Evolutionary conservation across 2,888 invertebrate genomes (phyloP).

Genomic region (Odontothrips loti): DNA sequence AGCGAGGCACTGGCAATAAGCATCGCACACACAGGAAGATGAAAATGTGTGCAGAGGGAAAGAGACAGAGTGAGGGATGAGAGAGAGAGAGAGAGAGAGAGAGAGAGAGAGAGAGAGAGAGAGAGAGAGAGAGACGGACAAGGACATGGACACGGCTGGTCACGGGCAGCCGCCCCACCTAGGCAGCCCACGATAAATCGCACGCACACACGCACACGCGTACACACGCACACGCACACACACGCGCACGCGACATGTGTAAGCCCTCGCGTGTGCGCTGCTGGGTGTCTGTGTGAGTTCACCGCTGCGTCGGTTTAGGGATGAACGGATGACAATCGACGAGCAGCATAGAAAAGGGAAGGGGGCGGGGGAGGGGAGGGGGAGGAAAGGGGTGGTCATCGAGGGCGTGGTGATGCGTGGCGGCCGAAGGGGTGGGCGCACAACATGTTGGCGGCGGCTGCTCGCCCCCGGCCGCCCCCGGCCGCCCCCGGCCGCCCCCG

Average conservation of each 20-base stretch:
- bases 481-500: too few species aligned
- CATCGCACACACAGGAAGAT: too few species aligned
- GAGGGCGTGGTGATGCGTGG: background rate
- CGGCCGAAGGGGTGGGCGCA: background rate
- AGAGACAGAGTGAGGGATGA: background rate
- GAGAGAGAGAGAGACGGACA: background rate
- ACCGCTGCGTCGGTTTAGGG: background rate
- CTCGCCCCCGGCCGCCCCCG: too few species aligned
- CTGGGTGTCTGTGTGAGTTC: too few species aligned
- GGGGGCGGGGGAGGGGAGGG: background rate
- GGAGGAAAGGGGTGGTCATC: background rate
- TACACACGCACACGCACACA: too few species aligned
- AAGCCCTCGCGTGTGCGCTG: too few species aligned
- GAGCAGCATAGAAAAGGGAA: background rate
- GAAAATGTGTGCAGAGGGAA: background rate
- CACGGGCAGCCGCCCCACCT: background rate
- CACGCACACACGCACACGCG: background rate
- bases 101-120: background rate
- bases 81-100: conserved; percentile 2
- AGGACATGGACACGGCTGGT: background rate
- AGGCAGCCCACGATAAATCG: background rate
- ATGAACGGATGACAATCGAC: conserved; percentile 1
- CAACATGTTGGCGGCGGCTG: too few species aligned
- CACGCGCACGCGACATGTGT: too few species aligned
- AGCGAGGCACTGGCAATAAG: too few species aligned